phyloP scores from a whole-genome alignment of 2,113 vertebrate species.

The Dasypus novemcinctus region DNA sequence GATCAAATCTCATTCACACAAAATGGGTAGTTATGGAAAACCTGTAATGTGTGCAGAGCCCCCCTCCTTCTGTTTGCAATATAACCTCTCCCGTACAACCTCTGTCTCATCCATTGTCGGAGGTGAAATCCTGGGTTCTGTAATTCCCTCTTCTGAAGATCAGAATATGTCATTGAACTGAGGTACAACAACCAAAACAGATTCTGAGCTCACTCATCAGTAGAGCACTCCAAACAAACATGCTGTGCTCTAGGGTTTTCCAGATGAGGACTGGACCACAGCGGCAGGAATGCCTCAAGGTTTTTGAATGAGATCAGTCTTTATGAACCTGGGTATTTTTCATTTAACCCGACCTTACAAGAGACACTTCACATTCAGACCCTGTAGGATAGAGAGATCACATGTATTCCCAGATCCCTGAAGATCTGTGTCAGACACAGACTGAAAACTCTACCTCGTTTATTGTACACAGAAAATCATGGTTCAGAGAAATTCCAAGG shows the following conservation, averaged over 20 bases:
- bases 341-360: not conserved
- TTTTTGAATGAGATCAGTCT: not conserved
- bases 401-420: not conserved
- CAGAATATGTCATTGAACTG: not conserved
- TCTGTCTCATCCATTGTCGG: not conserved
- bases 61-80: not conserved
- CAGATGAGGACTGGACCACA: not conserved
- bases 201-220: not conserved
- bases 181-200: not conserved
- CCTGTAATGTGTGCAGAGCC: not conserved
- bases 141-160: not conserved
- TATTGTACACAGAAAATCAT: constrained; percentile 39
- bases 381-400: not conserved
- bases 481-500: not conserved
- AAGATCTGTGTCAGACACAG: not conserved
- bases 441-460: not conserved
- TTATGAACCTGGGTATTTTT: not conserved
- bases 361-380: not conserved
- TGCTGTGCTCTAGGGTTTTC: not conserved
- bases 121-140: not conserved
- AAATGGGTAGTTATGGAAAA: not conserved
- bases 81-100: not conserved
- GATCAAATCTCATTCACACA: not conserved
- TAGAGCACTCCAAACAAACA: not conserved
- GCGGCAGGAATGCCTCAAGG: not conserved